Base-by-base conservation (phyloP, 2,113 vertebrate species). In the Serinus canaria region DNA sequence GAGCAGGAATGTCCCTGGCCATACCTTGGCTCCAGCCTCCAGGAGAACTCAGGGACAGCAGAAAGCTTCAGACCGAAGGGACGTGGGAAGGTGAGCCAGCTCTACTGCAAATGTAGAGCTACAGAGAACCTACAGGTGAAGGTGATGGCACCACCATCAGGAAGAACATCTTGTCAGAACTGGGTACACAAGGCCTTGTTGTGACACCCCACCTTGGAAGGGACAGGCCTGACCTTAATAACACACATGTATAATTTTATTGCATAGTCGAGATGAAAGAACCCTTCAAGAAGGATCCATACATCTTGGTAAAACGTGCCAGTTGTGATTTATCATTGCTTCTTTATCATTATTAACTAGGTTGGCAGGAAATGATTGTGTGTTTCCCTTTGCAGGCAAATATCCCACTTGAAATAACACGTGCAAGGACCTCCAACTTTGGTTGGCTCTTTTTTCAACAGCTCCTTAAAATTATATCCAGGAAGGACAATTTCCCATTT, bases 81-180 rank as follows among this genome's bases (percentile, higher is more conserved):
- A 37, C 10, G 37, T 37, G 37, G 37, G 50, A 53, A 39, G 11
- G 23, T n/a, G 63, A 83, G 7, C 5, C n/a, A 77, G 25, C 8
- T 60, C n/a, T 43, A 5, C 1, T 44, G 23, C 2, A 37, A 18
- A n/a, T 4, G 31, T 43, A 58, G n/a, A 58, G n/a, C 63, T 59
- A 16, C 43, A 75, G 43, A n/a, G 47, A 79, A 59, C 5, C 31
- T 16, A 2, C 4, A 27, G 47, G 24, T 30, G n/a, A 59, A 35
- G 27, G 23, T 23, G 27, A 11, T 2, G 35, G 4, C 7, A 43
- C 1, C n/a, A n/a, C 5, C n/a, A 23, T 8, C 25, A 74, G 20
- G 15, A 73, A 15, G 18, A 76, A 68, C 28, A n/a, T 6, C 15
- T 75, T n/a, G 24, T 20, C 87, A 76, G 14, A 78, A 43, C 7